phyloP scores from a whole-genome alignment of 2,113 vertebrate species.

The Caracal caracal region DNA sequence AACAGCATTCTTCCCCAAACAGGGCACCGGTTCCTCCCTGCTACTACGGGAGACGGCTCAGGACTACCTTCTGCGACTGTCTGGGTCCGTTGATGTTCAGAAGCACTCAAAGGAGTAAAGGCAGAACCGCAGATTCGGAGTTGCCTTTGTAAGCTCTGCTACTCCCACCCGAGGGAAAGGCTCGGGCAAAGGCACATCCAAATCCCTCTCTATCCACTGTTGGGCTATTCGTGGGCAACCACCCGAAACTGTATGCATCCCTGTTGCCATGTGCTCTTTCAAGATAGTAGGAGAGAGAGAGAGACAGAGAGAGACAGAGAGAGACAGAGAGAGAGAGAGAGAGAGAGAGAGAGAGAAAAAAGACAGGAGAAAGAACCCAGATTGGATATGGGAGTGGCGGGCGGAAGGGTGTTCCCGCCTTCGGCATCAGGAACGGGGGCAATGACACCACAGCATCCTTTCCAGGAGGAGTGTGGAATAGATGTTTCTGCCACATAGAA shows the following conservation, averaged over 20 bases:
- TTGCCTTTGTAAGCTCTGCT: not conserved
- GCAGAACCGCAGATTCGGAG: not conserved
- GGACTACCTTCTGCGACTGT: not conserved
- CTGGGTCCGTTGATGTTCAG: no score
- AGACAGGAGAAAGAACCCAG: not conserved
- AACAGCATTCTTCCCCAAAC: not conserved
- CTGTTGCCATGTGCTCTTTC: not conserved
- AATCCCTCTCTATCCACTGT: not conserved
- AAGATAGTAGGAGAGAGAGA: not conserved
- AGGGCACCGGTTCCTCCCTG: not conserved
- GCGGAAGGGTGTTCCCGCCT: not conserved
- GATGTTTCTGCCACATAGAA: not conserved
- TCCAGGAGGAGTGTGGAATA: not conserved
- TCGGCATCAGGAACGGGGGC: not conserved
- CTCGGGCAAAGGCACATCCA: not conserved
- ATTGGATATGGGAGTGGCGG: not conserved
- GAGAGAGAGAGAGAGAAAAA: no score
- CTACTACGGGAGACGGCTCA: fast-evolving
- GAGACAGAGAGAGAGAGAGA: no score
- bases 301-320: no score
- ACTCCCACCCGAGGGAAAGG: no score
- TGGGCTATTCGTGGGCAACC: not conserved
- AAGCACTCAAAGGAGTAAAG: not conserved
- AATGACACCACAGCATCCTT: not conserved
- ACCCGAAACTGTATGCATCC: not conserved